Percentiles rank a stretch among this genome's conserved stretches.
Evolutionary conservation across 2,888 invertebrate genomes (phyloP).

Genomic region (Labia minor): DNA sequence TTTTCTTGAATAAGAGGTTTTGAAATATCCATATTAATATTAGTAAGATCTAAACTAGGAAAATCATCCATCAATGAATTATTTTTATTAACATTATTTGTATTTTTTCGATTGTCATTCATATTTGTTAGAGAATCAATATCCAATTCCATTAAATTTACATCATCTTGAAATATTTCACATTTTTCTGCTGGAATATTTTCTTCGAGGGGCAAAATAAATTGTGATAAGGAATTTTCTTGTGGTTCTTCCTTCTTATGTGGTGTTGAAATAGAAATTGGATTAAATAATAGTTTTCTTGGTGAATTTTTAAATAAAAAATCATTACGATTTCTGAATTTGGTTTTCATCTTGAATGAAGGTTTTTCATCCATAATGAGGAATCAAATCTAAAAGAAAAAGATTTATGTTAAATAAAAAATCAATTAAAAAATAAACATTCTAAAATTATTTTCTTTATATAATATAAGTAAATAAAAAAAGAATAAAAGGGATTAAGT

Average conservation of each 20-base stretch:
- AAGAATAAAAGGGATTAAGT: too few species aligned
- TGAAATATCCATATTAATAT: background rate
- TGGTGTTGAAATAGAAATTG: background rate
- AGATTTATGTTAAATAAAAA: too few species aligned
- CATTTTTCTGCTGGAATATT: background rate
- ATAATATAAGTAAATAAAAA: too few species aligned
- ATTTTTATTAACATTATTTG: background rate
- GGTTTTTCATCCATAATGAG: background rate
- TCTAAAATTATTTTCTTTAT: too few species aligned
- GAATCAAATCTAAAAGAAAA: too few species aligned
- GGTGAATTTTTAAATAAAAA: background rate
- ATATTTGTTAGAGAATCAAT: background rate
- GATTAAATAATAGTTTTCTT: background rate
- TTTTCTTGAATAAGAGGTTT: background rate
- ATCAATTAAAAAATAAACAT: too few species aligned
- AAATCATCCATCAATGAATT: background rate
- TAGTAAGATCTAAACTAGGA: background rate
- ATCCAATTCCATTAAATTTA: background rate
- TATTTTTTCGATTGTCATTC: background rate
- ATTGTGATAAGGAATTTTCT: background rate
- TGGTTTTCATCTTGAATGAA: background rate
- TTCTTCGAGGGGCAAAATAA: background rate
- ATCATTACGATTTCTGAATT: background rate
- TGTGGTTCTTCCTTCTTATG: background rate
- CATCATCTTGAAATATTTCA: background rate